Conservation (phyloP, 1,140 invertebrate species). For the Bilobella aurantiaca region DNA sequence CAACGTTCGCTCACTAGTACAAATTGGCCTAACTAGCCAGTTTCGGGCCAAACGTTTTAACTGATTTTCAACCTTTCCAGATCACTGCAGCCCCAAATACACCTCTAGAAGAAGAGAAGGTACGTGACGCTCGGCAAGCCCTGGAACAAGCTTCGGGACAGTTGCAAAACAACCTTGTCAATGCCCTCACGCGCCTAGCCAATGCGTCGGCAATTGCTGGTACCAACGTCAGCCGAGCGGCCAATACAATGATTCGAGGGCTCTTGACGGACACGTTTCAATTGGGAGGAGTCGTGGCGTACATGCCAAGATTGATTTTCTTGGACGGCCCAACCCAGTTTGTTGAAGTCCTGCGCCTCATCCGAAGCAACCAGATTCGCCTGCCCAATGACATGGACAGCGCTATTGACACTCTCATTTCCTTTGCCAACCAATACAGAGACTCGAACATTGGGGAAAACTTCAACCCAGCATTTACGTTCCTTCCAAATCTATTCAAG, state of each 20-base stretch:
- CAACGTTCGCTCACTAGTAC: too few species aligned
- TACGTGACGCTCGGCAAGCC: conserved; percentile 32
- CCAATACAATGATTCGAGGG: conserved; percentile 28
- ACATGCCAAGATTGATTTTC: conserved; percentile 34
- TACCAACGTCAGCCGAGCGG: conserved; percentile 26
- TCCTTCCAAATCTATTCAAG: conserved; percentile 27
- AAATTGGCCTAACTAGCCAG: too few species aligned
- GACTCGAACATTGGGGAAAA: conserved; percentile 28
- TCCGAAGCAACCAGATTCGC: conserved; percentile 34
- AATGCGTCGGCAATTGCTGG: conserved; percentile 30
- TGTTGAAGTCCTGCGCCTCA: conserved; percentile 30
- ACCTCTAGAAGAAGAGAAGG: conserved; percentile 21
- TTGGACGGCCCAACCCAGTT: conserved; percentile 35
- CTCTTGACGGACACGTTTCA: conserved; percentile 31
- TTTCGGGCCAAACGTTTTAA: too few species aligned
- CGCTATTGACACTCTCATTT: conserved; percentile 33
- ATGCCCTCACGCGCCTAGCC: conserved; percentile 22
- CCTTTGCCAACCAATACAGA: conserved; percentile 31
- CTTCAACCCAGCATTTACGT: conserved; percentile 21
- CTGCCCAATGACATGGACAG: conserved; percentile 31
- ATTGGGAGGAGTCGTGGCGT: conserved; percentile 30
- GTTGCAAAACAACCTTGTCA: conserved; percentile 30
- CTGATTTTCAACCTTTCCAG: not conserved
- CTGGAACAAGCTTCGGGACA: conserved; percentile 20
- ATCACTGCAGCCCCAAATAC: conserved; percentile 1